Evolutionary conservation across 2,888 invertebrate species (phyloP).

Genomic region (Melipona bicolor): DNA sequence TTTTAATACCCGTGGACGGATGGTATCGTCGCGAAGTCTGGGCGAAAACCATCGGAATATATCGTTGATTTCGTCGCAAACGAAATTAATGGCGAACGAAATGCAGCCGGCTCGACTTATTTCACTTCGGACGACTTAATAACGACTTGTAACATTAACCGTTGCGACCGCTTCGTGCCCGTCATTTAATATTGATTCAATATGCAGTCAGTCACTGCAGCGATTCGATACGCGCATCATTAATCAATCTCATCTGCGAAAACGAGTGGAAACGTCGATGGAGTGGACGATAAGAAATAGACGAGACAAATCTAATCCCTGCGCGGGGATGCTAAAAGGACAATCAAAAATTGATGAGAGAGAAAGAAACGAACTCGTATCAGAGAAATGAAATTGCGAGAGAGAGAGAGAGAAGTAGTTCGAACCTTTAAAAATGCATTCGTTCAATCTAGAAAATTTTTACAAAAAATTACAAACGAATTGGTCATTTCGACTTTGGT

Average conservation of each 20-base stretch:
- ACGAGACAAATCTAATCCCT: neutral
- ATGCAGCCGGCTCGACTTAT: neutral
- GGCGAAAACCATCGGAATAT: neutral
- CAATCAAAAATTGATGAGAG: neutral
- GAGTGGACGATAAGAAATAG: neutral
- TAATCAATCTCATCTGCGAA: conserved; percentile 29
- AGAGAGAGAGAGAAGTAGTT: no score
- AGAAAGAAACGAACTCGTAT: neutral
- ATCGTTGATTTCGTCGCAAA: neutral
- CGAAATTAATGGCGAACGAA: neutral
- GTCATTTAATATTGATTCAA: conserved; percentile 30
- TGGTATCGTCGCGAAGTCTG: neutral
- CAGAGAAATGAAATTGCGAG: no score
- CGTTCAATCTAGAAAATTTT: no score
- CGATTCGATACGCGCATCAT: conserved; percentile 15
- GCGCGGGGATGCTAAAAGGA: neutral
- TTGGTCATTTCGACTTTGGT: no score
- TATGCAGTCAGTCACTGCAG: conserved; percentile 18
- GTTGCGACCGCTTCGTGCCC: conserved; percentile 8
- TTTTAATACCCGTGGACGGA: neutral
- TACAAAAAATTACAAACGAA: no score
- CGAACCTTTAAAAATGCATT: no score
- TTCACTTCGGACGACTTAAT: conserved; percentile 1
- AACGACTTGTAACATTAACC: conserved; percentile 13
- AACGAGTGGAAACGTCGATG: conserved; percentile 4